phyloP scores from a whole-genome alignment of 2,797 vertebrate genomes.

The Notolabrus celidotus region DNA sequence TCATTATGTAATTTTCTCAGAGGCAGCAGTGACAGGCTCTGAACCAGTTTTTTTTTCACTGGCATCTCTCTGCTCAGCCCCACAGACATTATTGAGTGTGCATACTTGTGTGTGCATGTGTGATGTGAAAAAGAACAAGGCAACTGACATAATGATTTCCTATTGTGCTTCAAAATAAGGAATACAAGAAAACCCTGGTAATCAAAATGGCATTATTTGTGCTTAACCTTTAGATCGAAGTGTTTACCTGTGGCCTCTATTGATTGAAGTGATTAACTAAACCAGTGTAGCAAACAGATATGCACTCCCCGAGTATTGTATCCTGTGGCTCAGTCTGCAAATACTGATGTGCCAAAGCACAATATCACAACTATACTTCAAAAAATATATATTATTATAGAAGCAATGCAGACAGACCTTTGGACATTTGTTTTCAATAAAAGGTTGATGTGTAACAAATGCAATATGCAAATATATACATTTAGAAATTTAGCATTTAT shows the following conservation, averaged over 20 bases:
- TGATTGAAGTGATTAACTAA: not conserved
- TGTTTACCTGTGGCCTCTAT: not conserved
- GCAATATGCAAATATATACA: too few species aligned
- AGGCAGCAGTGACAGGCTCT: slow-evolving; percentile 14
- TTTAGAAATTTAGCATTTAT: too few species aligned
- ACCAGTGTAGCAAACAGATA: not conserved
- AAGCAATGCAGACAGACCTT: too few species aligned
- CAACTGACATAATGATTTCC: slow-evolving; percentile 1
- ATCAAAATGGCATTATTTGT: not conserved
- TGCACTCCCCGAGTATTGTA: not conserved
- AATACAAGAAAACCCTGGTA: slow-evolving; percentile 17
- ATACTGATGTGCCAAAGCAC: not conserved
- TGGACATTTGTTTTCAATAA: too few species aligned
- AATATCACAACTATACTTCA: not conserved
- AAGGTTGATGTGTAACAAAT: too few species aligned
- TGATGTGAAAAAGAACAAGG: not conserved
- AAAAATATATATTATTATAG: too few species aligned
- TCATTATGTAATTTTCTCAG: slow-evolving; percentile 40
- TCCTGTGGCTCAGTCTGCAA: not conserved
- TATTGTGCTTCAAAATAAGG: not conserved
- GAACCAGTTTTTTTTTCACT: slow-evolving; percentile 10
- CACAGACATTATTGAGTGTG: slow-evolving; percentile 32
- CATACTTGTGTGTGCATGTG: not conserved
- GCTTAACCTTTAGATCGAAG: not conserved
- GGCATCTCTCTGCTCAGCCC: slow-evolving; percentile 4